A percentile compares a stretch with the other conserved stretches of the same genome.
phyloP scores from a whole-genome alignment of 2,797 vertebrate species.

The Eulemur albifrons region DNA sequence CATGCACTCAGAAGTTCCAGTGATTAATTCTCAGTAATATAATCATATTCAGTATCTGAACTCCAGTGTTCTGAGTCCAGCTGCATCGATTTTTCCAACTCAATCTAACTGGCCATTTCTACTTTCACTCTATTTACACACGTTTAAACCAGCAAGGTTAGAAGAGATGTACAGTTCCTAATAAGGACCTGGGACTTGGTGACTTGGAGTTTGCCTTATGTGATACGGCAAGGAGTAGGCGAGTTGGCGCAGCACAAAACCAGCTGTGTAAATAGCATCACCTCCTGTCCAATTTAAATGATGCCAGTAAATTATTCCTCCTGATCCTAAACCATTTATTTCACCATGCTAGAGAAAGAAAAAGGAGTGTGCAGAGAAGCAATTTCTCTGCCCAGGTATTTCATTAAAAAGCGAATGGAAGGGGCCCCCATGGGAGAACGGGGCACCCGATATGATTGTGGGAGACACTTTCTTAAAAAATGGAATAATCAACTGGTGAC shows the following conservation, averaged over 20 bases:
- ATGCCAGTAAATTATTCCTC: constrained; percentile 71
- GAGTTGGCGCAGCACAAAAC: constrained; percentile 2
- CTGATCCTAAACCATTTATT: constrained; percentile 62
- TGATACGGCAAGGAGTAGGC: not conserved
- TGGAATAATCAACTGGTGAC: constrained; percentile 19
- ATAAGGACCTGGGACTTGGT: constrained; percentile 57
- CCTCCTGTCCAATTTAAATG: constrained; percentile 79
- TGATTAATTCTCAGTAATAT: not conserved
- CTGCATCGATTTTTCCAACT: not conserved
- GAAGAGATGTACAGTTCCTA: constrained; percentile 40
- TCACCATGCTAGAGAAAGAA: constrained; percentile 46
- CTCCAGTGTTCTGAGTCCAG: not conserved
- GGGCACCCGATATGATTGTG: constrained; percentile 16
- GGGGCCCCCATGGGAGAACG: not conserved
- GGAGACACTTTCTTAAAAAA: constrained; percentile 31
- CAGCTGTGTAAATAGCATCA: constrained; percentile 74
- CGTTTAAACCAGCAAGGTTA: not conserved
- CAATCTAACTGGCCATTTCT: constrained; percentile 14
- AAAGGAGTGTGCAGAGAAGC: constrained; percentile 39
- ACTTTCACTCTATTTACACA: constrained; percentile 1
- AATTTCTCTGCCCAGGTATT: constrained; percentile 60
- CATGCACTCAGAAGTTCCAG: not conserved
- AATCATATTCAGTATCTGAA: not conserved
- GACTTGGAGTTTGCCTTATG: constrained; percentile 40
- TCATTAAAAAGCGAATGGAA: constrained; percentile 51